Evolutionary conservation across 2,113 vertebrate species (phyloP).

Genomic region (Rhinopithecus roxellana): DNA sequence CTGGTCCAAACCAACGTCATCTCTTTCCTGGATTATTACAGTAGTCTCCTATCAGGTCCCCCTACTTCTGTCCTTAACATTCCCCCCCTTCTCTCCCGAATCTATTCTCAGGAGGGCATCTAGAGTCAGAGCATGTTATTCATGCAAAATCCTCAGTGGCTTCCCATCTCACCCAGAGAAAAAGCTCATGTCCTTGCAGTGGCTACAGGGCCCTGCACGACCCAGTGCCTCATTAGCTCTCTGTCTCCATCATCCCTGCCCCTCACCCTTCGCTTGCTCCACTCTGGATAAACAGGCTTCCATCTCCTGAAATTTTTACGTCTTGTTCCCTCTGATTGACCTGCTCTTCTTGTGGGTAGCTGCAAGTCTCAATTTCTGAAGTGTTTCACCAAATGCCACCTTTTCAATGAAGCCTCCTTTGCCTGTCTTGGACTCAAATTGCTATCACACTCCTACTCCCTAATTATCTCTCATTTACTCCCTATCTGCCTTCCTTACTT

Average conservation of each 20-base stretch:
- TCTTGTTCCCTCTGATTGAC: background rate
- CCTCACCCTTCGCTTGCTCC: background rate
- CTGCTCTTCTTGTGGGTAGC: background rate
- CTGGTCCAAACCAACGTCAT: background rate
- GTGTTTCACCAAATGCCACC: background rate
- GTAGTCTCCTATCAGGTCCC: background rate
- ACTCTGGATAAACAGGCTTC: background rate
- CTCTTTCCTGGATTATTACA: background rate
- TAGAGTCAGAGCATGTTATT: background rate
- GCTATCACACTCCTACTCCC: background rate
- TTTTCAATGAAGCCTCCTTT: background rate
- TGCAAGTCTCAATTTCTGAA: background rate
- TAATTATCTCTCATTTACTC: background rate
- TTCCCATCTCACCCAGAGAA: background rate
- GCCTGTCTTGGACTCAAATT: background rate
- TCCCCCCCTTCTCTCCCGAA: background rate
- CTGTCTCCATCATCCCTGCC: background rate
- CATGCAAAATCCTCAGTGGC: background rate
- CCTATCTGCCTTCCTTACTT: background rate
- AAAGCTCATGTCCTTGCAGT: background rate
- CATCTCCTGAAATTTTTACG: background rate
- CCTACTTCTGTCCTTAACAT: background rate
- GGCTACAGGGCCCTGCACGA: background rate
- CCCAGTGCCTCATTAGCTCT: background rate
- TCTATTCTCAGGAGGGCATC: background rate